Percentiles rank a stretch among this genome's conserved stretches.
Evolutionary conservation across 2,113 vertebrate genomes (phyloP).

Genomic region (Butorides virescens): DNA sequence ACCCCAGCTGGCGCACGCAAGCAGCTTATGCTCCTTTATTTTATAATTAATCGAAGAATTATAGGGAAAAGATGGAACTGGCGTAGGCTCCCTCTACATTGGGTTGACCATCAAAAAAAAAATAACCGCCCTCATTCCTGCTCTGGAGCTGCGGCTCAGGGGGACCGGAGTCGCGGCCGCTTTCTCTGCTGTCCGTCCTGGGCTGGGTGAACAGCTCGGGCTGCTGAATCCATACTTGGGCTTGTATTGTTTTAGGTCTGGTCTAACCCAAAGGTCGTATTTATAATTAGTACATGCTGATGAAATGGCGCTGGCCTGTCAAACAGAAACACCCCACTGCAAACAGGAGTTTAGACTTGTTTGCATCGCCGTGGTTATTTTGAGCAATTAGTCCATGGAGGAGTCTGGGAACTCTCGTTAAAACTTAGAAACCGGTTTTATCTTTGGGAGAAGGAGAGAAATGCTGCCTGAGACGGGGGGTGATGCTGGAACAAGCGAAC

Average conservation of each 20-base stretch:
- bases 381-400: background rate
- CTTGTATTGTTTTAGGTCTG: background rate
- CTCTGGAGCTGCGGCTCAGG: background rate
- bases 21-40: background rate
- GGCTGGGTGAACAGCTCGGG: background rate
- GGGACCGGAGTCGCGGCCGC: fast-evolving
- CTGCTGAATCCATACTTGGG: background rate
- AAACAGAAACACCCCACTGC: slow-evolving; percentile 16
- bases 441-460: background rate
- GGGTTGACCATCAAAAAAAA: background rate
- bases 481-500: background rate
- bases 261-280: slow-evolving; percentile 30
- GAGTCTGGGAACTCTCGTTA: background rate
- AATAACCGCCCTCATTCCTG: background rate
- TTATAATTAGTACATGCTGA: background rate
- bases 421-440: background rate
- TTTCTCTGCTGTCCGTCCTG: background rate
- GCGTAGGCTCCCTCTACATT: fast-evolving
- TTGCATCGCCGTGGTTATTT: background rate
- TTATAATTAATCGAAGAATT: background rate
- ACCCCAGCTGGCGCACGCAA: background rate
- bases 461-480: background rate
- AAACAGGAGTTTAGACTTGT: slow-evolving; percentile 52
- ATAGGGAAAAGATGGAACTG: fast-evolving
- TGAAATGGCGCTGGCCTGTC: background rate